Evolutionary conservation across 2,888 invertebrate species (phyloP), one percentile per base, ranked within the genome.

Genomic region (Eristalis pertinax): DNA sequence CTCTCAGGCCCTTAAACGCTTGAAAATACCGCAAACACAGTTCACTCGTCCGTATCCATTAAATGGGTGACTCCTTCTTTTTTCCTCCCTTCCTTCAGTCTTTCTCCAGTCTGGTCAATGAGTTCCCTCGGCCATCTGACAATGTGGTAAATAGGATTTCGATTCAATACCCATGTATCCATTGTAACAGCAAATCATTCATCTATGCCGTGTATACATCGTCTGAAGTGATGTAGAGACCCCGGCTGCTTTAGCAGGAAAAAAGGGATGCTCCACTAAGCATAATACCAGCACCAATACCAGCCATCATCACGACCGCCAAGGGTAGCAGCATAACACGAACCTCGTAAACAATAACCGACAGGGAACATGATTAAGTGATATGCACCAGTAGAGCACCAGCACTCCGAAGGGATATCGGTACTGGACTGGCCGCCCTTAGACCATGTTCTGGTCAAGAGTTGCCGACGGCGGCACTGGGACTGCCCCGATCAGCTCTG

Each of bases 351-450:
- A 81, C 85, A 85, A 85, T 85, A 81, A 85, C 85, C 68, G 76
- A 77, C 85, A 82, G 76, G 73, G 72, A 81, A 77, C 69, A 85
- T 85, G 81, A 85, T 85, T 85, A 85, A 85, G 85, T 85, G 85
- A 74, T 82, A 73, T 85, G 76, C 82, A 82, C 73, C 72, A 81
- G 60, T 43, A 77, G 35, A 70, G 50, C 64, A 70, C 15, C 24
- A 41, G 4, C 38, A 41, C 29, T 4, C 7, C 24, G 26, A n/a
- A 65, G 60, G 68, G 70, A 38, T 38, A 38, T 13, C 8, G 32
- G 8, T 32, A 10, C 32, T 8, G 32, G 4, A n/a, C 69, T 69
- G 73, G 72, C 82, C 82, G 77, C 72, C 81, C 69, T 58, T 43
- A 73, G 85, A 82, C 68, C 69, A 50, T 58, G 76, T 64, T n/a